Base-by-base conservation (phyloP, 1,140 invertebrate species). In the Halotydeus destructor region DNA sequence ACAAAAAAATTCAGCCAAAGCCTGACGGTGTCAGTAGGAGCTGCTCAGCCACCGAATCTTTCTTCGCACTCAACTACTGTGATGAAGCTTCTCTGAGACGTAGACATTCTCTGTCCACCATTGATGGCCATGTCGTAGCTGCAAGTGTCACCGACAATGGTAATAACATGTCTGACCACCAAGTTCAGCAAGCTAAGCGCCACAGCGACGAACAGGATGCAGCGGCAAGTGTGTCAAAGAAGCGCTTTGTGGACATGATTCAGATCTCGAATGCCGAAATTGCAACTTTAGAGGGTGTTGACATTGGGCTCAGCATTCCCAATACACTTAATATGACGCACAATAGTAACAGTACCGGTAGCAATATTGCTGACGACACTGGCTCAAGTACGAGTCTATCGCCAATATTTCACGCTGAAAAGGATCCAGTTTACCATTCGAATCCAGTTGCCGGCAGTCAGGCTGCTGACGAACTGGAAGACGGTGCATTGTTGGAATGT, bases 401-500 rank as follows among this genome's bases (percentile, higher is more conserved):
- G 8, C 39, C 39, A 9, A 14, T 31, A 18, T 41, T 22, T n/a
- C 27, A 30, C 12, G 14, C 30, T 12, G n/a, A 5, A 37, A 5
- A 9, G 12, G 9, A 37, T n/a, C n/a, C n/a, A n/a, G n/a, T n/a
- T n/a, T 14, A 31, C 18, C 5, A 31, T 14, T 16, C 2, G 28
- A 30, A 30, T 41, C 12, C 1, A 3, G 14, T 41, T 41, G 3
- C n/a, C 19, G 24, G 9, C 26, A 9, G 41, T 27, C 14, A 41
- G 27, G 22, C 43, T 19, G 5, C 42, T 33, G 25, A 71, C 71
- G 50, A 72, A 71, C 35, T 79, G 45, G 75, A 78, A 52, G 74
- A 74, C 28, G 75, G 79, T 51, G 74, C 74, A 28, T 57, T 81
- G 28, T 74, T 77, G 52, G 75, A 78, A 58, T 79, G 78, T 56